Evolutionary conservation across 2,888 invertebrate species (phyloP), one percentile per base, ranked within the genome.

Genomic region (Entomobrya multifasciata): DNA sequence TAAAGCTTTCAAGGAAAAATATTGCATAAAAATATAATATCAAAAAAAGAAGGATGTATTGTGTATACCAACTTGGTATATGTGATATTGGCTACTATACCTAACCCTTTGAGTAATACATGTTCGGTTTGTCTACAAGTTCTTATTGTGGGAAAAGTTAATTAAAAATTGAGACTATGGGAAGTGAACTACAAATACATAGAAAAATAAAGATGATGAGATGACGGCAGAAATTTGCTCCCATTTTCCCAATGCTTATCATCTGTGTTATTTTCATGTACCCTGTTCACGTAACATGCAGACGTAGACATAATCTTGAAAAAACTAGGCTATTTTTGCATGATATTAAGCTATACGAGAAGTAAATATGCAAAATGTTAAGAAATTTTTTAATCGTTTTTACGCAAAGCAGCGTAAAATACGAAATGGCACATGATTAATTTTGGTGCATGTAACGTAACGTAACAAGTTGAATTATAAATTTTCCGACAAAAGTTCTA

Each of bases 1-100:
- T 22, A 20, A 74, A 49, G n/a, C 57, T 77, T 79, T 79, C 78
- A 79, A 79, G 78, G 78, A 79, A 79, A 65, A 79, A 27, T 60
- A 30, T 78, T 78, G n/a, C 77, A 78, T 78, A 78, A 79, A 79
- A 62, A 22, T 15, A n/a, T n/a, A n/a, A n/a, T n/a, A n/a, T n/a
- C n/a, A n/a, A n/a, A n/a, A n/a, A n/a, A n/a, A n/a, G n/a, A n/a
- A n/a, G n/a, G n/a, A n/a, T n/a, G n/a, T n/a, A n/a, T n/a, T n/a
- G n/a, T n/a, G n/a, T n/a, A n/a, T n/a, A n/a, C n/a, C n/a, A n/a
- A n/a, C n/a, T n/a, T n/a, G n/a, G n/a, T n/a, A n/a, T n/a, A n/a
- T n/a, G n/a, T n/a, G n/a, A n/a, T n/a, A n/a, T n/a, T n/a, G n/a
- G n/a, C n/a, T n/a, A n/a, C n/a, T n/a, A n/a, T n/a, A n/a, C n/a